Base-by-base conservation (phyloP, 2,888 invertebrate species). In the Phlogophora meticulosa region DNA sequence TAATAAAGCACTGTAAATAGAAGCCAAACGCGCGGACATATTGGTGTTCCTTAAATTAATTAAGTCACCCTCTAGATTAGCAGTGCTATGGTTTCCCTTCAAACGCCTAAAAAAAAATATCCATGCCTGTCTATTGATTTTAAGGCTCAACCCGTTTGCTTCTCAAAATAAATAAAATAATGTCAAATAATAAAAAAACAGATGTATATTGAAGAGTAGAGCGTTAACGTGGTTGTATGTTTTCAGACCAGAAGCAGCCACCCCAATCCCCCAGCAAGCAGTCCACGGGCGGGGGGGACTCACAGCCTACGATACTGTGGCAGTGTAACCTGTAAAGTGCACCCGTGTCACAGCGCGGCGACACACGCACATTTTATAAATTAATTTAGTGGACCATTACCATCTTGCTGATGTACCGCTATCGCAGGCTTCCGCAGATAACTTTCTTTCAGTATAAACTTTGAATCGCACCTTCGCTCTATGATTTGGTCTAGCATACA, bases 281-380 rank as follows among this genome's bases (percentile, higher is more conserved):
- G 92, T 92, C 94, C 95, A 94, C 93, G 94, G 96, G 95, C 94
- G 97, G 97, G 98, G 97, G 97, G 98, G 98, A 98, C 97, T 98
- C 98, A 98, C 98, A 98, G 98, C 98, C 98, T 98, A 98, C 98
- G 98, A 98, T 98, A 98, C 98, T 98, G 98, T 98, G 98, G 98
- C 98, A 98, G 98, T 98, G 98, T 98, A 98, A 98, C 97, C 97
- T 98, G 97, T 98, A 98, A 97, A 93, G 88, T 85, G 88, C 72
- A 72, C 69, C 57, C 53, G 65, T 80, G 80, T 78, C 71, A 65
- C 64, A 76, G 62, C 79, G 57, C 82, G 64, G 78, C 82, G 77
- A 84, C 85, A 82, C 81, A 82, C 66, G 63, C 77, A 63, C 64
- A 61, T 72, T 80, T 76, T 62, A 72, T 67, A 80, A 78, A 58